These are phyloP conservation scores for Stratiomys singularior DNA, from an alignment of 2,888 invertebrate species.

Conservation along the genomic window DNA sequence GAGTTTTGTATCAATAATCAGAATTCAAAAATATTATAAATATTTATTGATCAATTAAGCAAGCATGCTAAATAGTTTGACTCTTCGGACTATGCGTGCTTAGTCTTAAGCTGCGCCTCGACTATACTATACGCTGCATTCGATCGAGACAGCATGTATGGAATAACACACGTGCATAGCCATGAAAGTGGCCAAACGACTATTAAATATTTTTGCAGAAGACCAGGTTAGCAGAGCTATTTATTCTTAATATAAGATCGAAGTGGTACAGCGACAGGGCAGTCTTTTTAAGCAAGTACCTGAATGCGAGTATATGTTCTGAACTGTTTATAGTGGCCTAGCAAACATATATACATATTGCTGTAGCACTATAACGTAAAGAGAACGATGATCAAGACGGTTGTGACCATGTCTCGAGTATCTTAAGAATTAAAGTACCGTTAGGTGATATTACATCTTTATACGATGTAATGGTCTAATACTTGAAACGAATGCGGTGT, in stretches of 20 bases:
- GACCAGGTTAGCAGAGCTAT: background rate
- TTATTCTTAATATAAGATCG: background rate
- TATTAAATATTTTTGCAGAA: background rate
- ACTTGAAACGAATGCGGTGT: background rate
- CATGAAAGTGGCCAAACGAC: background rate
- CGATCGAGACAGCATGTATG: no score
- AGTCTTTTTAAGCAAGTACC: background rate
- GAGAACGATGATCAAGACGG: background rate
- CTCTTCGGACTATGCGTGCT: no score
- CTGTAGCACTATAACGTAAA: background rate
- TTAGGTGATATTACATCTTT: conserved; percentile 44
- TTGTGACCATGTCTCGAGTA: conserved; percentile 2
- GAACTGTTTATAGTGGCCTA: no score
- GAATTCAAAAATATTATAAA: no score
- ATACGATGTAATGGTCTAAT: conserved; percentile 32
- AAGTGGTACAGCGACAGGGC: background rate
- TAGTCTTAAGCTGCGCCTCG: no score
- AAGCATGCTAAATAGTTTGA: no score
- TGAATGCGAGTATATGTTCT: no score
- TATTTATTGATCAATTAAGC: no score
- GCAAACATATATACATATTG: no score
- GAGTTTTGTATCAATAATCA: no score
- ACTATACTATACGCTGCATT: no score
- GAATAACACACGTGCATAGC: background rate
- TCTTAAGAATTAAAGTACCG: conserved; percentile 45